These are phyloP conservation scores for Chrysolina oricalcia DNA, from an alignment of 2,888 invertebrate genomes.

Conservation along the genomic window DNA sequence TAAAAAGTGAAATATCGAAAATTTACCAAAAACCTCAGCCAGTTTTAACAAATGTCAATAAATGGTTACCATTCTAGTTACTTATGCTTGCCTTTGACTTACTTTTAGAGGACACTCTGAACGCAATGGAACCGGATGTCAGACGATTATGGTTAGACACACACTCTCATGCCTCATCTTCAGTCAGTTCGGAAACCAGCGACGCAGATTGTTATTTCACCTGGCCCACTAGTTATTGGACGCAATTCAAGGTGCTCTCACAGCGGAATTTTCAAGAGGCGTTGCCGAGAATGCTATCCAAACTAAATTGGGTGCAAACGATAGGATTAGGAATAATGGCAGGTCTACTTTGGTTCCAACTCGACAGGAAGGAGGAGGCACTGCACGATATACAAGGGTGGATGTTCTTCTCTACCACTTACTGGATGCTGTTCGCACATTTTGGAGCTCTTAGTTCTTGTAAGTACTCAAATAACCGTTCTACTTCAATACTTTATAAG, in stretches of 20 bases:
- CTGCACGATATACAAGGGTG: constrained; percentile 86
- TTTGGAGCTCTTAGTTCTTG: constrained; percentile 87
- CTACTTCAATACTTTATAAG: neutral
- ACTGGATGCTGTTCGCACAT: constrained; percentile 87
- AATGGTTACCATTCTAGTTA: neutral
- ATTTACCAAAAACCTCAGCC: too few relatives aligned
- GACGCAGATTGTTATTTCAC: constrained; percentile 78
- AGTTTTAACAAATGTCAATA: neutral
- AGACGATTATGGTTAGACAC: constrained; percentile 81
- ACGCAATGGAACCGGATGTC: constrained; percentile 76
- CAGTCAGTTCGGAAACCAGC: constrained; percentile 76
- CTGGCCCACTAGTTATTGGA: constrained; percentile 85
- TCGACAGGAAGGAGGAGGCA: constrained; percentile 83
- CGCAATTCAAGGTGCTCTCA: constrained; percentile 84
- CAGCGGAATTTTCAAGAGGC: constrained; percentile 85
- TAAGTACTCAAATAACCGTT: constrained; percentile 71
- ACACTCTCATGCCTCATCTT: constrained; percentile 80
- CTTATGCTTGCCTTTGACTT: constrained; percentile 27
- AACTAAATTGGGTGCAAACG: constrained; percentile 85
- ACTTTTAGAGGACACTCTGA: constrained; percentile 71
- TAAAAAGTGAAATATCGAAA: too few relatives aligned
- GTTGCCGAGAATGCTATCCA: constrained; percentile 83
- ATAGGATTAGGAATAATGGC: constrained; percentile 81
- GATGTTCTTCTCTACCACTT: constrained; percentile 89
- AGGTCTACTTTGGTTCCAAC: constrained; percentile 85